These are phyloP conservation scores for Thumatha senex DNA, from an alignment of 2,888 invertebrate species.

Conservation along the genomic window DNA sequence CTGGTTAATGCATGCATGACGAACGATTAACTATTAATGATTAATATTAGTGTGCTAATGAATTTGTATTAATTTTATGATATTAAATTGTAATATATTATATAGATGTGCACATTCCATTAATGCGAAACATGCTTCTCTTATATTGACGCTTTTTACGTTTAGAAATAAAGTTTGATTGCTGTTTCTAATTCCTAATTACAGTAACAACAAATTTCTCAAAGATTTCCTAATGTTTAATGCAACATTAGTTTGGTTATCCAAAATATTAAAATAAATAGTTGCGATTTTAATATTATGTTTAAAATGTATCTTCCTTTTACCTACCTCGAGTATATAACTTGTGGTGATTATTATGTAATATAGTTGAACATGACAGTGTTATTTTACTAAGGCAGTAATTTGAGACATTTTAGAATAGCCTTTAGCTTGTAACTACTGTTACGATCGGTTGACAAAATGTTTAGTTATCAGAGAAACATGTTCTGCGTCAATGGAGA, in stretches of 20 bases:
- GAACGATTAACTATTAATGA: slow-evolving; percentile 74
- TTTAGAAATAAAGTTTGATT: slow-evolving; percentile 19
- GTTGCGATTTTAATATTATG: not conserved
- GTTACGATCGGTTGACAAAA: no score
- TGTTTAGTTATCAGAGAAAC: slow-evolving; percentile 43
- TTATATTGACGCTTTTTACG: slow-evolving; percentile 37
- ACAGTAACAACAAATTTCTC: no score
- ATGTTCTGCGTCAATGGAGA: slow-evolving; percentile 78
- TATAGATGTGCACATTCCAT: slow-evolving; percentile 76
- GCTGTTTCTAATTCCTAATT: no score
- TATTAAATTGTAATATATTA: slow-evolving; percentile 78
- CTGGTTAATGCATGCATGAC: slow-evolving; percentile 53
- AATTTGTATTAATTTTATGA: slow-evolving; percentile 78
- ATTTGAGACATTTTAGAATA: slow-evolving; percentile 17
- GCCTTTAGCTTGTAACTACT: not conserved
- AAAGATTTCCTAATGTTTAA: no score
- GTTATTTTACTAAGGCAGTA: slow-evolving; percentile 22
- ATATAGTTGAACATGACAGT: slow-evolving; percentile 7
- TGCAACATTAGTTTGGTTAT: no score
- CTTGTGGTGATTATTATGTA: slow-evolving; percentile 4
- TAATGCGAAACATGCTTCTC: slow-evolving; percentile 77
- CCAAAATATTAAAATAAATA: not conserved
- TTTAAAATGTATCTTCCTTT: slow-evolving; percentile 1
- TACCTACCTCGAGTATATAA: slow-evolving; percentile 10
- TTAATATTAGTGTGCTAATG: slow-evolving; percentile 81